A percentile compares a stretch with the other conserved stretches of the same genome.
These are phyloP conservation scores for Agrotis exclamationis DNA, from an alignment of 2,888 invertebrate genomes.

Conservation along the genomic window DNA sequence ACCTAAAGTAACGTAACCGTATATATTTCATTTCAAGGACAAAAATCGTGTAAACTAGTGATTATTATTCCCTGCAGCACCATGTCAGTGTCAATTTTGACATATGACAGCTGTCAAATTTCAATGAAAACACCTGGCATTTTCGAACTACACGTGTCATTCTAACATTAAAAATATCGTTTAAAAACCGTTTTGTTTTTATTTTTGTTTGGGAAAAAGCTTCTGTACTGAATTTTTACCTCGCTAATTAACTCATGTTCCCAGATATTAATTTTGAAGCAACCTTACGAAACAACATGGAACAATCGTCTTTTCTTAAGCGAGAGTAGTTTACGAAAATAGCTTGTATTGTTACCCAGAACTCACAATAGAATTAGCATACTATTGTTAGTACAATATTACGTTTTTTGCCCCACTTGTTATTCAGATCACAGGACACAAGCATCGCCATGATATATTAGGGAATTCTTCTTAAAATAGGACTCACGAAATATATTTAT, in stretches of 20 bases:
- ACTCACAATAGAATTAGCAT: slow-evolving; percentile 65
- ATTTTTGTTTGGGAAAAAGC: not conserved
- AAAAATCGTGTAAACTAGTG: too few species aligned
- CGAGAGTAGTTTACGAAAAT: slow-evolving; percentile 56
- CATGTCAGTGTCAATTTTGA: too few species aligned
- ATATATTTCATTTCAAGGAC: too few species aligned
- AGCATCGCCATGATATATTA: slow-evolving; percentile 40
- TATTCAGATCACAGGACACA: slow-evolving; percentile 63
- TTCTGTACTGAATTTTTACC: not conserved
- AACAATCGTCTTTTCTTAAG: slow-evolving; percentile 19
- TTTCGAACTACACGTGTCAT: too few species aligned
- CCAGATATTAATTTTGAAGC: not conserved
- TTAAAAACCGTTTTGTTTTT: too few species aligned
- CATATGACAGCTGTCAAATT: too few species aligned
- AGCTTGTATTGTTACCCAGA: slow-evolving; percentile 27
- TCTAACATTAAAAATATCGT: too few species aligned
- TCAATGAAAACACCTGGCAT: too few species aligned
- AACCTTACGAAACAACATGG: slow-evolving; percentile 4
- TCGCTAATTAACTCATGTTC: not conserved
- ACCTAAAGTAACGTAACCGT: too few species aligned
- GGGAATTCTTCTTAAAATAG: slow-evolving; percentile 18
- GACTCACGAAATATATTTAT: slow-evolving; percentile 12
- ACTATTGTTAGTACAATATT: slow-evolving; percentile 63
- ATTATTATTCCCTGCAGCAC: too few species aligned
- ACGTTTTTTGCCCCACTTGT: slow-evolving; percentile 61